Conservation (phyloP, 2,797 vertebrate genomes). For the Eulemur mongoz region DNA sequence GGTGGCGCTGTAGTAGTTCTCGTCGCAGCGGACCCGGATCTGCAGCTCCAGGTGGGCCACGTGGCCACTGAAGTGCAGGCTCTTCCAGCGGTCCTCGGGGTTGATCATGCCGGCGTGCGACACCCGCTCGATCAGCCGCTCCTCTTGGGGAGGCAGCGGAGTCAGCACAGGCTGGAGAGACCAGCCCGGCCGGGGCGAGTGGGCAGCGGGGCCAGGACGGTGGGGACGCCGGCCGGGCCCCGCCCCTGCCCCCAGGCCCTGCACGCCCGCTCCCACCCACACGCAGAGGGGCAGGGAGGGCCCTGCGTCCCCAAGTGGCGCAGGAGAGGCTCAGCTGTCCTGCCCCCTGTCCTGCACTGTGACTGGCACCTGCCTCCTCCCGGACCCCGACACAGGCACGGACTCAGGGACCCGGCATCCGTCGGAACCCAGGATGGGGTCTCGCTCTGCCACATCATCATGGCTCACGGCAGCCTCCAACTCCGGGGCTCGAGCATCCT, state of each 20-base stretch:
- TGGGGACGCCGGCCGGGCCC: neutral
- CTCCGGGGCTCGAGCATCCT: neutral
- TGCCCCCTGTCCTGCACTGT: neutral
- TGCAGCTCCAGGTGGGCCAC: constrained; percentile 90
- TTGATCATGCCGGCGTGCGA: constrained; percentile 92
- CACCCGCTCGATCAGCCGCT: constrained; percentile 92
- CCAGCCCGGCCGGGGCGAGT: neutral
- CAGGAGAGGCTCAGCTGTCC: neutral
- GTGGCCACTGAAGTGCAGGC: constrained; percentile 86
- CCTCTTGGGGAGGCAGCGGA: constrained; percentile 76
- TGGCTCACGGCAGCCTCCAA: neutral
- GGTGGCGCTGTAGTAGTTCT: constrained; percentile 93
- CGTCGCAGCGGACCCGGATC: constrained; percentile 93
- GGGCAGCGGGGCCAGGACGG: neutral
- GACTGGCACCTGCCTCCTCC: neutral
- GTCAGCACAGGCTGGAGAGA: neutral
- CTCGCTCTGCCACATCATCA: neutral
- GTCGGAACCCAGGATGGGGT: neutral
- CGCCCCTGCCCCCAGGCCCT: neutral
- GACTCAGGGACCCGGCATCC: fast-evolving
- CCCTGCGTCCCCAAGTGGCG: neutral
- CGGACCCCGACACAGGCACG: fast-evolving
- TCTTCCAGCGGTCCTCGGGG: constrained; percentile 92
- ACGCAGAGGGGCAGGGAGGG: neutral
- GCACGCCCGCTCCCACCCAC: too few relatives aligned